Conservation (phyloP, 2,888 invertebrate species). For the Hypomecis atomaria region DNA sequence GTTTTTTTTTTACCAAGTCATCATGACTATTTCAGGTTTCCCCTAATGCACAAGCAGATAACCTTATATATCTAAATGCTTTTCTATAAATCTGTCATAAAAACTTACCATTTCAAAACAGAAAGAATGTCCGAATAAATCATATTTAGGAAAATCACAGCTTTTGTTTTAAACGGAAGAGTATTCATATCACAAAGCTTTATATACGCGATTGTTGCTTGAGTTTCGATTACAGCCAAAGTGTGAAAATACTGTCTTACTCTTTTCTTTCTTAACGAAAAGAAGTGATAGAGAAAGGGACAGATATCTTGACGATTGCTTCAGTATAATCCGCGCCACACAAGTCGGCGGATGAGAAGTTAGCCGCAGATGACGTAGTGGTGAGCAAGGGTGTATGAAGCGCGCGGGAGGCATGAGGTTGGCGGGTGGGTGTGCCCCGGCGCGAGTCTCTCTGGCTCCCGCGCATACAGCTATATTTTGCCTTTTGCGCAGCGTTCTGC, state of each 20-base stretch:
- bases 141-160: constrained; percentile 17
- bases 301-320: background rate
- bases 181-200: constrained; percentile 71
- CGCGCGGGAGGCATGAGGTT: too few relatives aligned
- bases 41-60: too few relatives aligned
- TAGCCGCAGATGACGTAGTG: too few relatives aligned
- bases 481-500: too few relatives aligned
- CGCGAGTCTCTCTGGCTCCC: too few relatives aligned
- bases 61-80: background rate
- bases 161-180: constrained; percentile 61
- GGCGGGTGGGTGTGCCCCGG: too few relatives aligned
- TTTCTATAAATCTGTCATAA: constrained; percentile 41
- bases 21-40: too few relatives aligned
- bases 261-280: background rate
- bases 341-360: too few relatives aligned
- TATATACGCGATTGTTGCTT: constrained; percentile 51
- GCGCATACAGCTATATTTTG: too few relatives aligned
- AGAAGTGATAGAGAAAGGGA: background rate
- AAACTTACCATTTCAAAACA: constrained; percentile 23
- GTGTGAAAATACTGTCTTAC: background rate
- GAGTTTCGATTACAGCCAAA: constrained; percentile 7
- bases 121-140: constrained; percentile 34
- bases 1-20: too few relatives aligned
- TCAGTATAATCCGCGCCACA: too few relatives aligned
- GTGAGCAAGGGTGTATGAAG: too few relatives aligned